Evolutionary conservation across 1,140 invertebrate species (phyloP).

Genomic region (Pseudoatta argentina): DNA sequence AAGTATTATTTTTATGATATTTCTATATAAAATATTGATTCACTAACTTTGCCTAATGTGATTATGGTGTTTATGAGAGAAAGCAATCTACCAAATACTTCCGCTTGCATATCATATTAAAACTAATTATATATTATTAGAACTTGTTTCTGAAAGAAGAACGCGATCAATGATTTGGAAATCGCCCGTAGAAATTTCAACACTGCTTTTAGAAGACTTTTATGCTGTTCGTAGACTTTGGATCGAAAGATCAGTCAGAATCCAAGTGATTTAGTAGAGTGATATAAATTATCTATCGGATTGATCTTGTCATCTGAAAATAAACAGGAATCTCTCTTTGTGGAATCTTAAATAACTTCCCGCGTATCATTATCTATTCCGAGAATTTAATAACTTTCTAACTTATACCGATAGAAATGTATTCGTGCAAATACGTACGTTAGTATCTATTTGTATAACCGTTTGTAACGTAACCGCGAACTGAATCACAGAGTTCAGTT

Average conservation of each 20-base stretch:
- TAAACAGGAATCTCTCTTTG: conserved; percentile 67
- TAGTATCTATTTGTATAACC: background rate
- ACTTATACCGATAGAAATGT: background rate
- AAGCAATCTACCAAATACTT: conserved; percentile 48
- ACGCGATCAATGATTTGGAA: conserved; percentile 3
- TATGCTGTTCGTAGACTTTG: background rate
- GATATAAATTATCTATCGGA: conserved; percentile 54
- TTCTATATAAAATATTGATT: conserved; percentile 18
- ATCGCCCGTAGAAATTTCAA: background rate
- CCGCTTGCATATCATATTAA: conserved; percentile 51
- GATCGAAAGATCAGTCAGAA: conserved; percentile 48
- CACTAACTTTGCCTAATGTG: conserved; percentile 8
- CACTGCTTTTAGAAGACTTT: background rate
- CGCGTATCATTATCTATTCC: conserved; percentile 36
- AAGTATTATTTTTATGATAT: background rate
- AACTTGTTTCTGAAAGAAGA: conserved; percentile 30
- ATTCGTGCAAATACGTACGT: background rate
- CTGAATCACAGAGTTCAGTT: background rate
- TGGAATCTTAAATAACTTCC: conserved; percentile 57
- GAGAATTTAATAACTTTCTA: background rate
- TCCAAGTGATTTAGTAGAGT: conserved; percentile 52
- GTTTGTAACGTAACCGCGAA: background rate
- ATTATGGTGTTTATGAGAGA: conserved; percentile 21
- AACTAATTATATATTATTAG: conserved; percentile 57
- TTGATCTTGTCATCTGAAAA: conserved; percentile 53